Evolutionary conservation across 2,888 invertebrate species (phyloP).

Genomic region (Ecdyonurus torrentis): DNA sequence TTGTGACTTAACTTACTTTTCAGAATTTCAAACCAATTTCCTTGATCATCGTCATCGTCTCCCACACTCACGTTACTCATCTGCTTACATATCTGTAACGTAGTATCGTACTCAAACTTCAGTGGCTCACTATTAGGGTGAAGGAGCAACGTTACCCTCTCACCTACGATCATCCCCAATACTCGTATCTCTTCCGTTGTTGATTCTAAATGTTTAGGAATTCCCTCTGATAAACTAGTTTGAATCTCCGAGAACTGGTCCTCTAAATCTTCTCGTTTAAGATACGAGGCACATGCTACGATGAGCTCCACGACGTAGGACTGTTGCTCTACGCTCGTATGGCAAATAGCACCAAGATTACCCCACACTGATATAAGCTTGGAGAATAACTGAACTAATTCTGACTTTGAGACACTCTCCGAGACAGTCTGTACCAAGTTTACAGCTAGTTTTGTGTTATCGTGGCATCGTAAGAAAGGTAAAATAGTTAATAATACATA

Average conservation of each 20-base stretch:
- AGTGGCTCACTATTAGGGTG: slow-evolving; percentile 16
- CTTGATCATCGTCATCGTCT: slow-evolving; percentile 31
- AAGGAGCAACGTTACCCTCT: slow-evolving; percentile 38
- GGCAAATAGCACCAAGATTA: slow-evolving; percentile 40
- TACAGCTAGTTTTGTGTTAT: not conserved
- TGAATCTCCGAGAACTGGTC: not conserved
- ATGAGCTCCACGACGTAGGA: slow-evolving; percentile 50
- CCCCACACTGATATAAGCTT: slow-evolving; percentile 50
- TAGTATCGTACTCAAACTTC: slow-evolving; percentile 5
- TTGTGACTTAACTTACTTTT: slow-evolving; percentile 18
- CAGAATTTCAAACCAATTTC: slow-evolving; percentile 32
- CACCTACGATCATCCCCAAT: slow-evolving; percentile 58
- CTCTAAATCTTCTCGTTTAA: slow-evolving; percentile 9
- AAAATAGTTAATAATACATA: slow-evolving; percentile 43
- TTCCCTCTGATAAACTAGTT: not conserved
- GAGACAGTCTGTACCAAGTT: slow-evolving; percentile 14
- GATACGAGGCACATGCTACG: slow-evolving; percentile 5
- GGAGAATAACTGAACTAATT: slow-evolving; percentile 29
- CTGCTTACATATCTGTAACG: slow-evolving; percentile 21
- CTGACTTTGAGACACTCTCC: slow-evolving; percentile 17
- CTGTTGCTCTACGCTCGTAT: slow-evolving; percentile 49
- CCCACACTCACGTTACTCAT: slow-evolving; percentile 30
- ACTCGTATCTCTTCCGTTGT: slow-evolving; percentile 39
- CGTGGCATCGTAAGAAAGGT: slow-evolving; percentile 23
- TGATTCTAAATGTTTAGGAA: slow-evolving; percentile 43